Conservation (phyloP, 2,888 invertebrate species). For the Eilema griseolum region DNA sequence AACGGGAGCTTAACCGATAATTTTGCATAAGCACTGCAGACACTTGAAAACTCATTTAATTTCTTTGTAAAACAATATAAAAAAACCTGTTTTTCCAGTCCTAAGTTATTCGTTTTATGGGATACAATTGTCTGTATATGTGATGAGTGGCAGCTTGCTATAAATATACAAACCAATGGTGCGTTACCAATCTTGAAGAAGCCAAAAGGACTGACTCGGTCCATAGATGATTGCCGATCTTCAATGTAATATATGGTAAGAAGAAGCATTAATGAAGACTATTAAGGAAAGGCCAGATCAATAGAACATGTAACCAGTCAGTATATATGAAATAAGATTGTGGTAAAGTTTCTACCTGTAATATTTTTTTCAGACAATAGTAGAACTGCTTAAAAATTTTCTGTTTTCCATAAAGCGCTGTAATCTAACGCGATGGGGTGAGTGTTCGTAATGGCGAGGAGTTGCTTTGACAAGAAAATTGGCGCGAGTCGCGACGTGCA, state of each 20-base stretch:
- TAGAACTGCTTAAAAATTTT: background rate
- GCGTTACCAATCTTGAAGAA: background rate
- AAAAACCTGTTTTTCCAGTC: too few relatives aligned
- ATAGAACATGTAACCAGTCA: background rate
- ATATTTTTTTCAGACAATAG: background rate
- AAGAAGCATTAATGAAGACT: background rate
- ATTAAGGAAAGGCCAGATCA: background rate
- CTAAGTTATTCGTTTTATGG: too few relatives aligned
- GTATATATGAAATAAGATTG: background rate
- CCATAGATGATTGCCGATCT: background rate
- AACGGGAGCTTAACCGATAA: background rate
- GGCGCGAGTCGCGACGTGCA: constrained; percentile 77
- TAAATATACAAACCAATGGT: background rate
- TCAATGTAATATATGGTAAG: too few relatives aligned
- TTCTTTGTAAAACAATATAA: background rate
- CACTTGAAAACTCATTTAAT: background rate
- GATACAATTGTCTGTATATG: background rate
- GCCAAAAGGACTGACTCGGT: too few relatives aligned
- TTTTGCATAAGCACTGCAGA: background rate
- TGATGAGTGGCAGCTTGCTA: background rate
- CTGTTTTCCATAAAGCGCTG: constrained; percentile 47
- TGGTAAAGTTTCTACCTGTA: background rate
- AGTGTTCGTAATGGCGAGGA: constrained; percentile 58
- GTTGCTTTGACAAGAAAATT: constrained; percentile 80
- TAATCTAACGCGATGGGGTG: constrained; percentile 32